Percentiles rank a stretch among this genome's conserved stretches.
Evolutionary conservation across 2,888 invertebrate genomes (phyloP).

Genomic region (Ochropleura leucogaster): DNA sequence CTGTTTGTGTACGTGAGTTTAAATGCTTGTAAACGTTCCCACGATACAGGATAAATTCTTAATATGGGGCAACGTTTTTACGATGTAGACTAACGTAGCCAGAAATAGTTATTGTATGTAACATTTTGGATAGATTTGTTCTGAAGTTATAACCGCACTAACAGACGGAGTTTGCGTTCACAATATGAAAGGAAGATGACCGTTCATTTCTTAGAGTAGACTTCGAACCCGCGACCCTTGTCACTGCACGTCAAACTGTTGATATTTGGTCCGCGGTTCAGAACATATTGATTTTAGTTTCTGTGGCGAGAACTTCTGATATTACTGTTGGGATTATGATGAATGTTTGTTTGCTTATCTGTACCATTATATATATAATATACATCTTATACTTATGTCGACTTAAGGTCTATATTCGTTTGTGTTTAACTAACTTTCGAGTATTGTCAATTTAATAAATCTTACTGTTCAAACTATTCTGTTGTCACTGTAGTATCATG

Average conservation of each 20-base stretch:
- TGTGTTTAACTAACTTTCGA: no score
- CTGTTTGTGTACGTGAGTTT: no score
- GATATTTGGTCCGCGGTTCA: conserved; percentile 36
- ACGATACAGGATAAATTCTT: no score
- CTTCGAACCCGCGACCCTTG: conserved; percentile 32
- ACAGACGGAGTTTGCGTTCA: background rate
- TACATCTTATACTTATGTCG: background rate
- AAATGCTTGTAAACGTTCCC: no score
- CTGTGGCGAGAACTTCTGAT: conserved; percentile 10
- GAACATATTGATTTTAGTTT: conserved; percentile 48
- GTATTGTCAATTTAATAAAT: no score
- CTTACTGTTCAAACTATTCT: no score
- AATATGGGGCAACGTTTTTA: no score
- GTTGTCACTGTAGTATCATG: no score
- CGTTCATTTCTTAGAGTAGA: background rate
- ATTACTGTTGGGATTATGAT: conserved; percentile 30
- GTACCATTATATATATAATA: background rate
- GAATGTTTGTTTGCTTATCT: conserved; percentile 33
- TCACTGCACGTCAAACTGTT: conserved; percentile 43
- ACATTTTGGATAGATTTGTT: background rate
- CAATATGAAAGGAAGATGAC: conserved; percentile 8
- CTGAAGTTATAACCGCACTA: background rate
- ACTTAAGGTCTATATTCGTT: no score
- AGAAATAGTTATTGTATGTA: no score
- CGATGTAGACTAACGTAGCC: no score